Evolutionary conservation across 2,888 invertebrate genomes (phyloP).

Genomic region (Archips xylosteana): DNA sequence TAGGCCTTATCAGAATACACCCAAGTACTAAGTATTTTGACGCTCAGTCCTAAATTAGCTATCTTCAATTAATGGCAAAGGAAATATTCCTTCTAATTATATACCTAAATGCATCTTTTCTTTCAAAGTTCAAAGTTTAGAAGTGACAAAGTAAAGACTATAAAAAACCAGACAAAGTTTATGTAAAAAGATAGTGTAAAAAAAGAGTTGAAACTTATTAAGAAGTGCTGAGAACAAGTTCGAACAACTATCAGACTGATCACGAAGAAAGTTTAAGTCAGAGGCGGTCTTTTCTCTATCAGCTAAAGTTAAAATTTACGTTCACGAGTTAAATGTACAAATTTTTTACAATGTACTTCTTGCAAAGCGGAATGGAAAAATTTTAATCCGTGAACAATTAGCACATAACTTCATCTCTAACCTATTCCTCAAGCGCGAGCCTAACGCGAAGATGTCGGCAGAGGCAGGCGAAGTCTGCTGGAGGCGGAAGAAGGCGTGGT

Average conservation of each 20-base stretch:
- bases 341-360: neutral
- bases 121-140: neutral
- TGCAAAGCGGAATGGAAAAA: no score
- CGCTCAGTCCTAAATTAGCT: no score
- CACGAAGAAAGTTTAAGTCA: constrained; percentile 3
- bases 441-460: constrained; percentile 91
- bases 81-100: neutral
- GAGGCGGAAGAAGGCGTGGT: constrained; percentile 96
- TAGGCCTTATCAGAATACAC: neutral
- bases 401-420: constrained; percentile 50
- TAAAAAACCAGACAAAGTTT: neutral
- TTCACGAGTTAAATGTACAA: neutral
- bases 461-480: constrained; percentile 92
- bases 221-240: constrained; percentile 33
- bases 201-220: constrained; percentile 26
- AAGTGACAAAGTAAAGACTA: neutral
- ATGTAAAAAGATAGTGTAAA: constrained; percentile 26
- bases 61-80: no score
- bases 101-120: neutral
- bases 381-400: neutral
- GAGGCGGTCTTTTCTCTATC: constrained; percentile 7
- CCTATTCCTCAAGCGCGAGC: constrained; percentile 93
- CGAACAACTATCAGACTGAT: constrained; percentile 35
- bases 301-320: neutral
- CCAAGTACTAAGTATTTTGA: no score